Evolutionary conservation across 2,113 vertebrate genomes (phyloP).

Genomic region (Eretmochelys imbricata): DNA sequence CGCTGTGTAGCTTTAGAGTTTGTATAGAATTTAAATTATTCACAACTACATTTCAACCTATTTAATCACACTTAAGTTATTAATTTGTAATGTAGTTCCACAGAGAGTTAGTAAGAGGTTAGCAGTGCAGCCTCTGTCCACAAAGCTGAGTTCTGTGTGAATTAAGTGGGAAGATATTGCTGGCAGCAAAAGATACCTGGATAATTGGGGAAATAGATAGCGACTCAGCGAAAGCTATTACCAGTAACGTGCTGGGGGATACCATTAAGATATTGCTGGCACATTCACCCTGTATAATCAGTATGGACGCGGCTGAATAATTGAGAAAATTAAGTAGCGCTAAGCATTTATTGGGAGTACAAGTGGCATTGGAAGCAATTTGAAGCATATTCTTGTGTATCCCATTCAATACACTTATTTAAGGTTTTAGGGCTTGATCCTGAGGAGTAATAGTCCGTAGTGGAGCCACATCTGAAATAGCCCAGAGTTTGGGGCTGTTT

Average conservation of each 20-base stretch:
- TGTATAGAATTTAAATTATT: constrained; percentile 55
- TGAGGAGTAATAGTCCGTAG: neutral
- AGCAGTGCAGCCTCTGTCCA: neutral
- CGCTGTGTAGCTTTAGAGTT: neutral
- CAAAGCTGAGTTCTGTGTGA: constrained; percentile 8
- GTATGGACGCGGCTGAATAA: rapidly evolving
- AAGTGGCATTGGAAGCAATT: neutral
- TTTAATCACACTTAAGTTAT: constrained; percentile 32
- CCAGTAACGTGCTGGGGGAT: neutral
- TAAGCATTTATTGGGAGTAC: neutral
- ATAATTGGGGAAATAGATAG: neutral
- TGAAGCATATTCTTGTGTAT: neutral
- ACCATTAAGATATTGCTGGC: neutral
- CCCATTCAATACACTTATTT: neutral
- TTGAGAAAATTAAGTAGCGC: neutral
- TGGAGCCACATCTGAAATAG: neutral
- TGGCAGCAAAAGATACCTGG: constrained; percentile 3
- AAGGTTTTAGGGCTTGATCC: neutral
- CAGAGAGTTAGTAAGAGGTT: constrained; percentile 10
- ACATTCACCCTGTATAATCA: neutral
- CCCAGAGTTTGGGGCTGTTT: neutral
- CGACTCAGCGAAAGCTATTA: neutral
- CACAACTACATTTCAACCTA: constrained; percentile 21
- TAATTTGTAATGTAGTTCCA: constrained; percentile 28
- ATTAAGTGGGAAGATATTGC: constrained; percentile 10